Percentiles rank a stretch among this genome's conserved stretches.
Evolutionary conservation across 1,140 invertebrate genomes (phyloP).

Genomic region (Heliconius congener): DNA sequence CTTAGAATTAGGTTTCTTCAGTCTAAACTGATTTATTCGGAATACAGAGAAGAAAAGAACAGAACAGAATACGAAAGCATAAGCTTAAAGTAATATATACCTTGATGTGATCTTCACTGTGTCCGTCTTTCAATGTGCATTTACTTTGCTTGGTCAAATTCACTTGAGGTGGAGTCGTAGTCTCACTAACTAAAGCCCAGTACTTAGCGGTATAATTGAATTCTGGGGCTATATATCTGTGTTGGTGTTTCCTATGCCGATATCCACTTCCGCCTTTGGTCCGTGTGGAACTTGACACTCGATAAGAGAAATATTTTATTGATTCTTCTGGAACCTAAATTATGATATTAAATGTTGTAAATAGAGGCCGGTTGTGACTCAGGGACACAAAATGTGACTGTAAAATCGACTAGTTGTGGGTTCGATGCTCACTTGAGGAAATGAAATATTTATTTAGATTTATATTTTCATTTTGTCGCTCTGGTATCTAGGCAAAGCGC

Average conservation of each 20-base stretch:
- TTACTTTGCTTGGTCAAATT: conserved; percentile 66
- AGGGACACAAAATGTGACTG: too few relatives aligned
- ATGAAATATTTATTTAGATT: too few relatives aligned
- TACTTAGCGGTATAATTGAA: conserved; percentile 75
- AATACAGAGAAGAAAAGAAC: too few relatives aligned
- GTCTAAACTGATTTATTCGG: too few relatives aligned
- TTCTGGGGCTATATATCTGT: conserved; percentile 73
- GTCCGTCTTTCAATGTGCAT: conserved; percentile 71
- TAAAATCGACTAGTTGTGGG: too few relatives aligned
- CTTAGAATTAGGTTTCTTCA: too few relatives aligned
- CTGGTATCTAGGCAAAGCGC: too few relatives aligned
- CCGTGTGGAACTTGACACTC: conserved; percentile 70
- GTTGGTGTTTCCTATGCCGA: conserved; percentile 68
- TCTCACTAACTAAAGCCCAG: conserved; percentile 73
- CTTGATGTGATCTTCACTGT: conserved; percentile 69
- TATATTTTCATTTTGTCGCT: too few relatives aligned
- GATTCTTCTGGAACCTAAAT: conserved; percentile 66
- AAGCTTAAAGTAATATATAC: conserved; percentile 33
- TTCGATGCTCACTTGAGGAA: too few relatives aligned
- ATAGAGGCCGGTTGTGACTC: too few relatives aligned
- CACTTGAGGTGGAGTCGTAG: conserved; percentile 54
- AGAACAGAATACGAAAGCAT: too few relatives aligned
- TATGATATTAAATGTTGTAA: background rate
- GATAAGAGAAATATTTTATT: conserved; percentile 68
- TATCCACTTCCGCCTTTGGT: conserved; percentile 70